Base-by-base conservation (phyloP, 2,113 vertebrate genomes). In the Entelurus aequoreus region DNA sequence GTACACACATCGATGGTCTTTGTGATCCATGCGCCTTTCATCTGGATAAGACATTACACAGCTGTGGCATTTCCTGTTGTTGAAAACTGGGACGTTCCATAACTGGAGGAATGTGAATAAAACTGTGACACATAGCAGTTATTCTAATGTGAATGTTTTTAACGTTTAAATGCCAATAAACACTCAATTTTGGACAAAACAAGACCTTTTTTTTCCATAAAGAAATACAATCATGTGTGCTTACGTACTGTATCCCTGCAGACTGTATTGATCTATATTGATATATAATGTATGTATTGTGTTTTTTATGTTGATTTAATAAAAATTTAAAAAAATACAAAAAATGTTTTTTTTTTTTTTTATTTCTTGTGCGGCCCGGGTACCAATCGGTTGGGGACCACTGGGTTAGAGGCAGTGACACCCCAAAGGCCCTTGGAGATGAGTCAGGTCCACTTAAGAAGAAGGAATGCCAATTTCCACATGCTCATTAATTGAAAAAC, bases 401-500 rank as follows among this genome's bases (percentile, higher is more conserved):
- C n/a, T n/a, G n/a, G 53, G 58, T 78, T 84, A 48, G 8, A 94
- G 96, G 72, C 96, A 99, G 62, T 92, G 92, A 7, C 96, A 99
- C 78, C 98, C 96, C 76, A 94, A 90, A 1, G 95, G 93, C 80
- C 95, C 98, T 71, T 95, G 67, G n/a, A 87, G 68, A 28, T 76
- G 70, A 12, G 77, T 74, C 62, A 84, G 40, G 67, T 84, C 74
- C 69, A 84, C 62, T 76, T 15, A 2, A 65, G 6, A 19, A 88
- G 54, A n/a, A 88, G 38, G 36, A 87, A 19, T 36, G 63, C 35
- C 47, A 61, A 51, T 46, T 64, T 59, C 68, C 1, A 36, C 87
- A 88, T 88, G 54, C 54, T 87, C 53, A 52, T 79, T 74, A 47
- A 15, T 44, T 10, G 48, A 60, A 67, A 65, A 66, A 13, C 2